Base-by-base conservation (phyloP, 30 jellyfish, hydroid and myxozoan species). In the Hydractinia symbiolongicarpus region DNA sequence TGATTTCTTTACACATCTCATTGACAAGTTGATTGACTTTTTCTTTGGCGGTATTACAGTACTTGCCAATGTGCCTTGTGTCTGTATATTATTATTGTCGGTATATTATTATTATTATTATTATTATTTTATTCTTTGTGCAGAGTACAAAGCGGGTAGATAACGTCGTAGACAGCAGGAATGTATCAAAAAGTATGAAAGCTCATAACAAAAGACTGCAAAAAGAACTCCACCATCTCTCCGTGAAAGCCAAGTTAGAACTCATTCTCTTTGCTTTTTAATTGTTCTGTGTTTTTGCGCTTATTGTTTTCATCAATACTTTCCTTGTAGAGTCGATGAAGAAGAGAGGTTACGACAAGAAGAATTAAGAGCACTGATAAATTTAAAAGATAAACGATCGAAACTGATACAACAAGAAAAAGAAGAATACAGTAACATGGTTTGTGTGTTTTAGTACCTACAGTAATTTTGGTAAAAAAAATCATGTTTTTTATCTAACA, bases 181-280 rank as follows among this genome's bases (percentile, higher is more conserved):
- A 86, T 15, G 83, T 56, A 49, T 17, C 72, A 21, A 82, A 64
- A 81, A 82, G 90, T 49, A 54, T 74, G 21, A 81, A 80, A 68
- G 95, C 79, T 17, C 76, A 74, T 79, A 87, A 81, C 84, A 83
- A 81, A 15, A 83, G 95, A n/a, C 81, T 74, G 30, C 88, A 67
- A 17, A 87, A 87, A 66, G 91, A 87, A 56, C 87, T 81, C 4
- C 87, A 87, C 15, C 81, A 87, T 81, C 30, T 81, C 14, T 52
- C 86, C 30, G 71, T 68, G 81, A 87, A 87, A 75, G 58, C 81
- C 50, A 73, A 62, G 95, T 87, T 56, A 5, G 82, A 67, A 6
- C 54, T 19, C 40, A 8, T 50, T 4, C 9, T 8, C 10, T 66
- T 16, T 74, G 73, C 6, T 30, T 74, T 7, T 7, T 4, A 44